phyloP scores from a whole-genome alignment of 2,113 vertebrate species.

The Apteryx mantelli region DNA sequence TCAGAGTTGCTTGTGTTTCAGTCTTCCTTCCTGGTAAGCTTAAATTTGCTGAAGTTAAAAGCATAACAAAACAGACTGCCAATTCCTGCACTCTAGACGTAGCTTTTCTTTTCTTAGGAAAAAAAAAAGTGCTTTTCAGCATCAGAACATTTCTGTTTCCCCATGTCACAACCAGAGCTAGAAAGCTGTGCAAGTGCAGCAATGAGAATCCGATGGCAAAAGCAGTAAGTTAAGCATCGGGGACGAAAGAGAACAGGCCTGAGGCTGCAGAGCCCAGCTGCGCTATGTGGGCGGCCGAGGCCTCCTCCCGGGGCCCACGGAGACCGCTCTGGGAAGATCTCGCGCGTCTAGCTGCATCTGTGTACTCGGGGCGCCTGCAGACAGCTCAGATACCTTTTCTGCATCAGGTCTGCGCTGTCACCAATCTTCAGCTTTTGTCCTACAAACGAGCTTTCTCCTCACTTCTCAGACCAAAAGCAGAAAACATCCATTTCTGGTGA shows the following conservation, averaged over 20 bases:
- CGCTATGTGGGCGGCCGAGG: background rate
- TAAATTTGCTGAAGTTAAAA: constrained; percentile 7
- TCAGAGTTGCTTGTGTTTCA: constrained; percentile 24
- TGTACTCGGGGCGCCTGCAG: background rate
- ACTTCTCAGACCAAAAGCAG: background rate
- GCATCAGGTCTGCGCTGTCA: background rate
- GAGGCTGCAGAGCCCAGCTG: background rate
- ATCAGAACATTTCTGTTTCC: background rate
- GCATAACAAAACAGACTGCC: background rate
- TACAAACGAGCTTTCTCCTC: background rate
- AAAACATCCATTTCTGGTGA: background rate
- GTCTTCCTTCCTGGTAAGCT: background rate
- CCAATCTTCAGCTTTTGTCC: background rate
- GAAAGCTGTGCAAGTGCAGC: background rate
- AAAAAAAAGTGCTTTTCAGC: background rate
- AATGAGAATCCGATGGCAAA: rapidly evolving
- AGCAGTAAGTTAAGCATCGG: background rate
- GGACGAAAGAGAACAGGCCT: background rate
- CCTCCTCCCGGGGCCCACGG: rapidly evolving
- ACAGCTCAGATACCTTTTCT: rapidly evolving
- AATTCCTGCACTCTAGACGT: background rate
- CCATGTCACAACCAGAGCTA: background rate
- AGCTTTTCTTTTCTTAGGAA: background rate
- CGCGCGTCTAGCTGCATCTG: background rate
- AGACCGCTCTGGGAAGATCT: background rate